These are phyloP conservation scores for Nylanderia fulva DNA, from an alignment of 1,140 invertebrate genomes.

Conservation along the genomic window DNA sequence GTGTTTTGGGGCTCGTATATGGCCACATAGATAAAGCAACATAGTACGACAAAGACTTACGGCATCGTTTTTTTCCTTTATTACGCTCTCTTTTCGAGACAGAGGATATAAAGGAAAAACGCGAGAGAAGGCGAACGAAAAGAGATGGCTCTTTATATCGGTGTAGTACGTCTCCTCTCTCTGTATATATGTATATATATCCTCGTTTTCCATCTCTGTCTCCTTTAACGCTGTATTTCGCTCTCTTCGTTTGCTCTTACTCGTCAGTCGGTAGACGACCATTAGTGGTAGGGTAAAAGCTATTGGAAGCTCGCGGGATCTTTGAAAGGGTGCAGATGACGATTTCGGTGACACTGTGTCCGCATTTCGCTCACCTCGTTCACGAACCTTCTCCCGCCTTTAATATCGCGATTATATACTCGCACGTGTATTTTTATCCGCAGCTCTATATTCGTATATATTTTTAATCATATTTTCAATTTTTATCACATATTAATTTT, in stretches of 20 bases:
- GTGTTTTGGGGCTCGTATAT: background rate
- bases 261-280: constrained; percentile 78
- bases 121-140: constrained; percentile 57
- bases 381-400: background rate
- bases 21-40: constrained; percentile 46
- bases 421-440: constrained; percentile 56
- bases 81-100: constrained; percentile 80
- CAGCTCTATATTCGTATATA: constrained; percentile 47
- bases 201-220: constrained; percentile 61
- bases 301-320: constrained; percentile 81
- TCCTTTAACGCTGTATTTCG: constrained; percentile 59
- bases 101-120: constrained; percentile 80
- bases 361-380: constrained; percentile 70
- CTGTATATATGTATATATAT: no score
- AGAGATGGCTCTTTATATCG: constrained; percentile 77
- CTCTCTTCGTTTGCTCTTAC: constrained; percentile 43
- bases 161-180: constrained; percentile 51
- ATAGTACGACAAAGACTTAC: constrained; percentile 77
- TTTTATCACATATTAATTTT: constrained; percentile 3
- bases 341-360: constrained; percentile 75
- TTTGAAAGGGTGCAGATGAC: constrained; percentile 75
- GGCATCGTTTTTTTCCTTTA: constrained; percentile 76
- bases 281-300: constrained; percentile 83
- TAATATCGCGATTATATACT: constrained; percentile 27
- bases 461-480: constrained; percentile 17